A percentile compares a stretch with the other conserved stretches of the same genome.
Evolutionary conservation across 2,797 vertebrate genomes (phyloP).

Genomic region (Agapornis canus): DNA sequence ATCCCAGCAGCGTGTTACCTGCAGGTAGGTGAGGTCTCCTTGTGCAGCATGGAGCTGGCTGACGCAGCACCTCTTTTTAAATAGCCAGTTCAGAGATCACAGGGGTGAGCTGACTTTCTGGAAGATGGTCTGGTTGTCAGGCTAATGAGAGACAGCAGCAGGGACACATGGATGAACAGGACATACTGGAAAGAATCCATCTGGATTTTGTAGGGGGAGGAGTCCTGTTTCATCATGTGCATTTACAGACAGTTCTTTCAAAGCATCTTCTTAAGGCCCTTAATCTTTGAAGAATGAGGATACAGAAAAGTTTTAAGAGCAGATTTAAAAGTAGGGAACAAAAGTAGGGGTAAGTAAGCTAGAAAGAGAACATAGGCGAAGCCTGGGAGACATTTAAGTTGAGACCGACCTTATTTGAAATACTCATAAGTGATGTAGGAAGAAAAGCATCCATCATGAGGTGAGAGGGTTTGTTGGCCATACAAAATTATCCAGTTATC

Average conservation of each 20-base stretch:
- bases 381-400: not conserved
- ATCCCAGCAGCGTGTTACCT: accelerated
- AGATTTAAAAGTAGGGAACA: not conserved
- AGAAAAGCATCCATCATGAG: not conserved
- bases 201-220: not conserved
- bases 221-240: not conserved
- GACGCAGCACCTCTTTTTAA: not conserved
- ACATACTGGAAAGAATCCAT: not conserved
- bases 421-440: not conserved
- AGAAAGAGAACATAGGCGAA: not conserved
- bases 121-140: not conserved
- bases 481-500: not conserved
- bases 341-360: not conserved
- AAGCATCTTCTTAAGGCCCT: not conserved
- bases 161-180: not conserved
- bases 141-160: not conserved
- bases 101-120: not conserved
- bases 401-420: not conserved
- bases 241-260: not conserved
- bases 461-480: not conserved
- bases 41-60: not conserved
- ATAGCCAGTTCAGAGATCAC: not conserved
- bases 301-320: not conserved
- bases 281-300: not conserved
- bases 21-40: accelerated